phyloP scores from a whole-genome alignment of 2,797 vertebrate species.

The Aselliscus stoliczkanus region DNA sequence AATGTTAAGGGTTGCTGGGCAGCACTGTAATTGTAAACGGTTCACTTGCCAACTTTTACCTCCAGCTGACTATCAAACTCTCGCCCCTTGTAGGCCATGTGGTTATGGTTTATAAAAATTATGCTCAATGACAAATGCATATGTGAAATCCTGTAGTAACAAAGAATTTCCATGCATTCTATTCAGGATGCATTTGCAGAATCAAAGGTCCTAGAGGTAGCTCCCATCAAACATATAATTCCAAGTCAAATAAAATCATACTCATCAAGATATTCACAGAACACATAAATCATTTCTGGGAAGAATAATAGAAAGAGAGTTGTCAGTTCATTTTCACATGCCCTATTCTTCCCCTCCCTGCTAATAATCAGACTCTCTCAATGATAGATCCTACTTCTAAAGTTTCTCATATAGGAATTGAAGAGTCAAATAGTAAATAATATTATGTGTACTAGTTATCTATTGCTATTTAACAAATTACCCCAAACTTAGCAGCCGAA shows the following conservation, averaged over 20 bases:
- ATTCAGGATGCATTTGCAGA: constrained; percentile 8
- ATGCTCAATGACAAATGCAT: neutral
- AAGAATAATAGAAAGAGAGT: neutral
- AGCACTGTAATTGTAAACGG: constrained; percentile 47
- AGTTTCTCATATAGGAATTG: neutral
- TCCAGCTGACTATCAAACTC: constrained; percentile 33
- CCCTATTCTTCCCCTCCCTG: neutral
- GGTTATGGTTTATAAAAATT: neutral
- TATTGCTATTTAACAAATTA: neutral
- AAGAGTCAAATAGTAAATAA: constrained; percentile 27
- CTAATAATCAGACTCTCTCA: constrained; percentile 8
- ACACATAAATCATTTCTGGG: constrained; percentile 23
- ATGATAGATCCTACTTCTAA: neutral
- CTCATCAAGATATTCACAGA: neutral
- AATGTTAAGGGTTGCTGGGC: constrained; percentile 30
- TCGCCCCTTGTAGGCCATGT: neutral
- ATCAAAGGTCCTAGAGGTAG: neutral
- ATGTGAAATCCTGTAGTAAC: constrained; percentile 12
- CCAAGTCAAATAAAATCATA: constrained; percentile 9
- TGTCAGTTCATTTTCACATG: neutral
- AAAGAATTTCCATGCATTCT: constrained; percentile 13
- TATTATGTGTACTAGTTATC: neutral
- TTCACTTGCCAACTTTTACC: constrained; percentile 49
- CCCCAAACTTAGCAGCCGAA: neutral
- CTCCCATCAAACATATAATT: neutral